Evolutionary conservation across 2,113 vertebrate genomes (phyloP), one percentile per base, ranked within the genome.

Genomic region (Columba livia): DNA sequence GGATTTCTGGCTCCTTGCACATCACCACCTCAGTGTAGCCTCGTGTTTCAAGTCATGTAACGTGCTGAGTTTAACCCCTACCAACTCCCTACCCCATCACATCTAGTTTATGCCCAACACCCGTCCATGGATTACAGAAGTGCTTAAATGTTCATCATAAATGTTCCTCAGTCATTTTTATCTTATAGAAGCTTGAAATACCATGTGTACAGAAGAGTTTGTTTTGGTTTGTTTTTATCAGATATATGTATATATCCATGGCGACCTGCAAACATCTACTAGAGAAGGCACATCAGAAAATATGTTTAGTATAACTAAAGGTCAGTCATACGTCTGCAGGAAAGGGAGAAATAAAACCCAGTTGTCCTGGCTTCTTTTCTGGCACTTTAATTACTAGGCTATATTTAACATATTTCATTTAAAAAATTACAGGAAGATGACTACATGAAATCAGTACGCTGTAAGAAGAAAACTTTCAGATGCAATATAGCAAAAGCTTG

Each of bases 401-500:
- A 24, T 58, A 75, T 57, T 74, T 82, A 48, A 82, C 0, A 1
- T 32, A 31, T 20, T 79, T 75, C 5, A 25, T 82, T 65, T 5
- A 15, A 79, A 93, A 86, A 40, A 66, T 32, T 50, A 67, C 47
- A 89, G 3, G 4, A 86, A 88, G 28, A 84, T 2, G 4, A 42
- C 48, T 51, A 64, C 12, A 61, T 70, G 16, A 71, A 84, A 78
- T 64, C n/a, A 60, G 51, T 21, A 64, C 0, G 2, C 56, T 81
- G 62, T 64, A 94, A 86, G 53, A 80, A 88, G 34, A 69, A 72
- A 85, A 57, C 12, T 71, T 90, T 50, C 58, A 93, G 47, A 71
- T 36, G 31, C 21, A 48, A 79, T 25, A 70, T 10, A 64, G 50
- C 23, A 93, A 88, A 95, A 62, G 10, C 61, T 56, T 79, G 44